Evolutionary conservation across 2,888 invertebrate genomes (phyloP), one percentile per base, ranked within the genome.

Genomic region (Polydesmus complanatus): DNA sequence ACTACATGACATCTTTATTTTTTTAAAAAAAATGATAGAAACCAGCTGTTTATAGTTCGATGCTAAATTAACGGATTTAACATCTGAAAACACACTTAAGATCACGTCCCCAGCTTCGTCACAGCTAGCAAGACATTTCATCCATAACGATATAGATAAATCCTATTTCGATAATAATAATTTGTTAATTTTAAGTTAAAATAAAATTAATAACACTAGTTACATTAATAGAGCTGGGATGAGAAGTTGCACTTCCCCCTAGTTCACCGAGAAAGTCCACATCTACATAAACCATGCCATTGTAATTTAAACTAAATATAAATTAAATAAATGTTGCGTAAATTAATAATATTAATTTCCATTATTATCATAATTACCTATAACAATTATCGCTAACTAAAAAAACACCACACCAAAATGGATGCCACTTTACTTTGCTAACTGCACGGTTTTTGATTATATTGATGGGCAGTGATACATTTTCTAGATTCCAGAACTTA

Each of bases 71-170:
- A n/a, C n/a, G n/a, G n/a, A n/a, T n/a, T n/a, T n/a, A n/a, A n/a
- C n/a, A n/a, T n/a, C n/a, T n/a, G n/a, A n/a, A n/a, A n/a, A n/a
- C n/a, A n/a, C n/a, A n/a, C n/a, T n/a, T 37, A 37, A 37, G 14
- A 60, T 54, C 22, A 60, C 60, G 37, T 60, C 60, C 2, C 60
- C 60, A 2, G 60, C 54, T 2, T n/a, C 47, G 22, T 60, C 60
- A 26, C 60, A 60, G 23, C 60, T 60, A 25, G 54, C 60, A 21
- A 60, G 2, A 54, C 54, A 22, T 23, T 60, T 60, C 1, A 60
- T 51, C 60, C 60, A 60, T 23, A 47, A 60, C 47, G 60, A 60
- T 21, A 26, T 2, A 1, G 60, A 60, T 18, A 25, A 51, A 48
- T 60, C 60, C 60, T 60, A 19, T 21, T n/a, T n/a, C n/a, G n/a